Conservation (phyloP, 2,888 invertebrate genomes). For the Cheilosia vernalis region DNA sequence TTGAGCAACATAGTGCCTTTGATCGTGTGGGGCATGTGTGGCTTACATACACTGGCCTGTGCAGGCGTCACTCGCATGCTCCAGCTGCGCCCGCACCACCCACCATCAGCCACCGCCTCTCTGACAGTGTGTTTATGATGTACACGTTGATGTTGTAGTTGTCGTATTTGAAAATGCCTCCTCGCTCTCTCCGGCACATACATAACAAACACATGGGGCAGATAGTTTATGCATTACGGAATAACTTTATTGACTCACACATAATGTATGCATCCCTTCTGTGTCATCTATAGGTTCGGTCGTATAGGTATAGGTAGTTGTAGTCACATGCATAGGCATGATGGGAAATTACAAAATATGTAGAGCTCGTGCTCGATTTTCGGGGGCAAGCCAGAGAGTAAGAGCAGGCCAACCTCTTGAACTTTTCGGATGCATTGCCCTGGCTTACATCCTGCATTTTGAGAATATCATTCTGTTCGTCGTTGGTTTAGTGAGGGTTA, state of each 20-base stretch:
- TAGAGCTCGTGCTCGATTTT: conserved; percentile 38
- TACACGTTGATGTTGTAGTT: conserved; percentile 30
- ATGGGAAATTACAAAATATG: conserved; percentile 47
- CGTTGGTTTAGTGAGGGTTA: conserved; percentile 25
- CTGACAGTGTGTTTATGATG: conserved; percentile 40
- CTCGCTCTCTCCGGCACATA: conserved; percentile 28
- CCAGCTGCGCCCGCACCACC: not conserved
- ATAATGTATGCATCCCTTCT: conserved; percentile 61
- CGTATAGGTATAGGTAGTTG: conserved; percentile 7
- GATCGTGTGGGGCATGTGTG: conserved; percentile 48
- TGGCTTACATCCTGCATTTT: conserved; percentile 65
- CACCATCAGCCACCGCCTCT: not conserved
- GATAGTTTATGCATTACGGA: conserved; percentile 70
- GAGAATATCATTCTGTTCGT: conserved; percentile 56
- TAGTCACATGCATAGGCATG: conserved; percentile 40
- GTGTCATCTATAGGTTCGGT: conserved; percentile 15
- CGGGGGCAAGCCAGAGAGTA: conserved; percentile 58
- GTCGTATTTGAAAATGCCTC: conserved; percentile 57
- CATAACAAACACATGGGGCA: conserved; percentile 56
- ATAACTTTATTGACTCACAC: conserved; percentile 74
- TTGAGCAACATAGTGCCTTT: conserved; percentile 68
- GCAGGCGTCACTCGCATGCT: not conserved
- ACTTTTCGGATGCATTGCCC: conserved; percentile 67
- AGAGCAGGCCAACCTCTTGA: conserved; percentile 65
- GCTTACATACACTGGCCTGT: conserved; percentile 41